These are phyloP conservation scores for Dolichoris vasculosae DNA, from an alignment of 1,140 invertebrate genomes.

Conservation along the genomic window DNA sequence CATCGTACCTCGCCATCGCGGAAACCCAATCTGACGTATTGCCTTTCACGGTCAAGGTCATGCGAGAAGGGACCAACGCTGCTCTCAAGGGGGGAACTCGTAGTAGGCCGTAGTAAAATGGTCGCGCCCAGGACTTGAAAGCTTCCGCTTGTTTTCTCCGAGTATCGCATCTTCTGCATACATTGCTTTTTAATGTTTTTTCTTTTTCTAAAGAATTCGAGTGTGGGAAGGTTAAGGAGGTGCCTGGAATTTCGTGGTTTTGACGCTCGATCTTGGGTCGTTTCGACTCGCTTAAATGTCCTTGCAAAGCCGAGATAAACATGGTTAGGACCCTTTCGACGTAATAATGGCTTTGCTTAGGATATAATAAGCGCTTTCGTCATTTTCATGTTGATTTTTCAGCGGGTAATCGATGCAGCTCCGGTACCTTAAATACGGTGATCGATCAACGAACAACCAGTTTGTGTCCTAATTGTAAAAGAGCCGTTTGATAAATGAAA, in stretches of 20 bases:
- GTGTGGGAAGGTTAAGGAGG: neutral
- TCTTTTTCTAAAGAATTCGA: neutral
- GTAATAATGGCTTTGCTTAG: neutral
- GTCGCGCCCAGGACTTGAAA: neutral
- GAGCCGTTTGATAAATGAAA: neutral
- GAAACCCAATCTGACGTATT: constrained; percentile 13
- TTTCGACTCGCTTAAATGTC: neutral
- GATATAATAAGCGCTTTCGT: neutral
- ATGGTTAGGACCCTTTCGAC: neutral
- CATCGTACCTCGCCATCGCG: neutral
- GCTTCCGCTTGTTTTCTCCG: neutral
- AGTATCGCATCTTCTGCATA: neutral
- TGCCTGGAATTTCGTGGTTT: neutral
- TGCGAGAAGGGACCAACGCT: neutral
- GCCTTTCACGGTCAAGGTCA: constrained; percentile 43
- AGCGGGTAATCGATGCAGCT: too few relatives aligned
- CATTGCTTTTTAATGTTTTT: neutral
- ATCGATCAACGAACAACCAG: neutral
- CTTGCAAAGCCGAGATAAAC: neutral
- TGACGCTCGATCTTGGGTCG: neutral
- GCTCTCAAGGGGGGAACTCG: neutral
- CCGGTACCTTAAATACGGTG: too few relatives aligned
- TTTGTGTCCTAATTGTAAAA: neutral
- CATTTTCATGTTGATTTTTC: neutral
- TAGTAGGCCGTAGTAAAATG: too few relatives aligned